Base-by-base conservation (phyloP, 2,797 vertebrate genomes). In the Numenius phaeopus region DNA sequence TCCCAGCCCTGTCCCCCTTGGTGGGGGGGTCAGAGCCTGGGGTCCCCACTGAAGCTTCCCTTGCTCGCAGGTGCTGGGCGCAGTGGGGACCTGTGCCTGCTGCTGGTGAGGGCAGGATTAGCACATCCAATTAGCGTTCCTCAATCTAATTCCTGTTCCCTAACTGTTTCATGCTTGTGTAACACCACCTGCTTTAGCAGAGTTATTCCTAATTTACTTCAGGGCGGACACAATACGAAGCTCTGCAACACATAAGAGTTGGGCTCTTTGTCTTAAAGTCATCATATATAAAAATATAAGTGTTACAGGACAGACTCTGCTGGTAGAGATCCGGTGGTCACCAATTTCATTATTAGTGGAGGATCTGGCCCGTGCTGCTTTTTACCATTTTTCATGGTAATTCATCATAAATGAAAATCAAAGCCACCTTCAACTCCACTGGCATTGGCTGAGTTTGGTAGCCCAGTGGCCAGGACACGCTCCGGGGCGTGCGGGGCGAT, bases 121-220 rank as follows among this genome's bases (percentile, higher is more conserved):
- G 92, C 69, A 86, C 90, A 95, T 91, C 94, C 95, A 61, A 83
- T 96, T 95, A 94, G 79, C 2, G 1, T 15, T 66, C 73, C 73
- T 71, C 90, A 20, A 4, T n/a, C 79, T 92, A 89, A 94, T 90
- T 73, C 85, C 61, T 42, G 84, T 81, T 90, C 47, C 66, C 0
- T 72, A 54, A 61, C 87, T 79, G 37, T 67, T 90, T 67, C 7
- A 9, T 0, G 1, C 84, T 78, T 75, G 40, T 27, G 70, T 67
- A 82, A 87, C 22, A 26, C 42, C 39, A 20, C 80, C n/a, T 34
- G 40, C 77, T 88, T 78, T 65, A 92, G 90, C 70, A 44, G 79
- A 78, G 89, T n/a, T 78, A 4, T 30, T 87, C 82, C 61, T 20
- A 0, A 67, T 37, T 58, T 50, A 18, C 55, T 7, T 7, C 8